Conservation (phyloP, 1,140 invertebrate species). For the Calephelis nemesis region DNA sequence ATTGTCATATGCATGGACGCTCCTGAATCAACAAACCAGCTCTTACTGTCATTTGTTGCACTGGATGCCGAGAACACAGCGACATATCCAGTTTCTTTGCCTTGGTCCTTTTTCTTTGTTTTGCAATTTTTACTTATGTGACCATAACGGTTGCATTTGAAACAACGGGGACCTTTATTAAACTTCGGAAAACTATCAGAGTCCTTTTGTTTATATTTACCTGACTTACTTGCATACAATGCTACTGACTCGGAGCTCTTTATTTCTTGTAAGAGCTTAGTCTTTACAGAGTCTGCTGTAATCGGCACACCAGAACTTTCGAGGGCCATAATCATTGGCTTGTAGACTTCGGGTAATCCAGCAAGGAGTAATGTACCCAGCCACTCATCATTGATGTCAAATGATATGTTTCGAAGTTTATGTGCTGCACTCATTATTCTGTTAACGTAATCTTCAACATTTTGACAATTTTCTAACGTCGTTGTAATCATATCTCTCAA, state of each 20-base stretch:
- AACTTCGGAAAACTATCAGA: constrained; percentile 2
- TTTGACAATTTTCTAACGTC: constrained; percentile 10
- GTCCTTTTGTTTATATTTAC: constrained; percentile 18
- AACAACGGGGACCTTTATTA: constrained; percentile 29
- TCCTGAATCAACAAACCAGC: constrained; percentile 34
- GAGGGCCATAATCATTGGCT: constrained; percentile 26
- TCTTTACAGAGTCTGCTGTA: constrained; percentile 23
- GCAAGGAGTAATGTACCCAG: constrained; percentile 18
- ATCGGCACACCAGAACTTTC: constrained; percentile 28
- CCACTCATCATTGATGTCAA: constrained; percentile 20
- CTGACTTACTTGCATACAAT: constrained; percentile 21
- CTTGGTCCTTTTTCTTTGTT: constrained; percentile 22
- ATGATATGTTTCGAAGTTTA: constrained; percentile 5
- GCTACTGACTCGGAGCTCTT: constrained; percentile 16
- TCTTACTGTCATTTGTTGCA: constrained; percentile 14
- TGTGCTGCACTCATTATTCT: constrained; percentile 19
- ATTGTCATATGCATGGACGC: constrained; percentile 54
- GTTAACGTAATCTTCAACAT: background rate
- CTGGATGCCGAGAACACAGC: constrained; percentile 28
- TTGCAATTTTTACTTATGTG: constrained; percentile 23
- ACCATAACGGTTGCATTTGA: constrained; percentile 29
- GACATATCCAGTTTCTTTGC: constrained; percentile 26
- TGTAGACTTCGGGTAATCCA: constrained; percentile 24
- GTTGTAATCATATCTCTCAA: constrained; percentile 15
- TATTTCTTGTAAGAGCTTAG: constrained; percentile 27